Conservation (phyloP, 2,113 vertebrate genomes). For the human (Homo sapiens) region DNA sequence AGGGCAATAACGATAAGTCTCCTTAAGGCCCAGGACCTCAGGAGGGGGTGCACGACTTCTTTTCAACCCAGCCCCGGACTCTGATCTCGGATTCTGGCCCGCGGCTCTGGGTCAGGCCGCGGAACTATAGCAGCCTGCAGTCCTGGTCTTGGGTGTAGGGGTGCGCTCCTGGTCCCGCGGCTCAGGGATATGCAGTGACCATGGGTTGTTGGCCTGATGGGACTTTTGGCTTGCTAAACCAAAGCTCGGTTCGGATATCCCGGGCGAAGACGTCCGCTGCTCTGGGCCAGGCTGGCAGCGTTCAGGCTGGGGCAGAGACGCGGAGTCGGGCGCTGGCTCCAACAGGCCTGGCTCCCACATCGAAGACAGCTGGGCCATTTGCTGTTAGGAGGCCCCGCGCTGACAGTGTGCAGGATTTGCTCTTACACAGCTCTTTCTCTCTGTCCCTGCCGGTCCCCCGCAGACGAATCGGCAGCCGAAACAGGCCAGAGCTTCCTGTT, state of each 20-base stretch:
- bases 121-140: background rate
- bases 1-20: background rate
- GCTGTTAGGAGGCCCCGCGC: background rate
- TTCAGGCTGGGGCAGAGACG: background rate
- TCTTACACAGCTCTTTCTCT: background rate
- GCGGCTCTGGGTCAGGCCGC: background rate
- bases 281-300: background rate
- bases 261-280: background rate
- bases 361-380: fast-evolving
- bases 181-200: background rate
- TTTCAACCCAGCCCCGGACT: background rate
- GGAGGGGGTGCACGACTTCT: background rate
- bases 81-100: background rate
- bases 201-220: background rate
- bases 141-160: background rate
- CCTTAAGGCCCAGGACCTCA: fast-evolving
- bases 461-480: constrained; percentile 49
- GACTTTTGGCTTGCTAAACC: background rate
- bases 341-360: fast-evolving
- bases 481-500: constrained; percentile 87
- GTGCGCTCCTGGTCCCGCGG: background rate
- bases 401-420: background rate
- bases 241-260: background rate
- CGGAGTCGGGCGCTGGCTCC: no score
- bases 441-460: background rate